Percentiles rank a stretch among this genome's conserved stretches.
These are phyloP conservation scores for Priocnemis perturbator DNA, from an alignment of 2,888 invertebrate genomes.

Conservation along the genomic window DNA sequence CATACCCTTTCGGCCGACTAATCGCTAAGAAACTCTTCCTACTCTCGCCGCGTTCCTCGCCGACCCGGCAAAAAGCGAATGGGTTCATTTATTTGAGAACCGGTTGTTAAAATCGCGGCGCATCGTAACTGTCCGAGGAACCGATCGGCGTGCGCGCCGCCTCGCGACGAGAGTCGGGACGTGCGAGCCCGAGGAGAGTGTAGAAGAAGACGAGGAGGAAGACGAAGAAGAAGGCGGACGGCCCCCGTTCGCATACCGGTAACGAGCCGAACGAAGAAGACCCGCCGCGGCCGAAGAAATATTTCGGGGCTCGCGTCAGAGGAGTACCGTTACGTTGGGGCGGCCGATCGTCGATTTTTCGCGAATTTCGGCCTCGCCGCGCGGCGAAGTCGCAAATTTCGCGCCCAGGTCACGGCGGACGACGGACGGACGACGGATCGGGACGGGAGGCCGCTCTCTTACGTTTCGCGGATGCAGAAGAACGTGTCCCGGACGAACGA, in stretches of 20 bases:
- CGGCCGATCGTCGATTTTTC: slow-evolving; percentile 53
- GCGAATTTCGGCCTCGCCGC: slow-evolving; percentile 46
- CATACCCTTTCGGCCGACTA: too few relatives aligned
- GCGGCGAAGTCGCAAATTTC: slow-evolving; percentile 39
- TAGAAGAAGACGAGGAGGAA: too few relatives aligned
- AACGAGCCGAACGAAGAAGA: slow-evolving; percentile 32
- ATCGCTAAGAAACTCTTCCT: too few relatives aligned
- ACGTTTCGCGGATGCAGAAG: slow-evolving; percentile 28
- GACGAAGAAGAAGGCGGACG: slow-evolving; percentile 2
- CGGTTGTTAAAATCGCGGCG: too few relatives aligned
- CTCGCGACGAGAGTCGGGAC: too few relatives aligned
- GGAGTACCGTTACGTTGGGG: slow-evolving; percentile 60
- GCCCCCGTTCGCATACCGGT: slow-evolving; percentile 25
- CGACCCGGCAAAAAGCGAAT: too few relatives aligned
- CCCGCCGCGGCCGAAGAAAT: slow-evolving; percentile 52
- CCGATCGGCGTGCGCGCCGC: too few relatives aligned
- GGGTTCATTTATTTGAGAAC: too few relatives aligned
- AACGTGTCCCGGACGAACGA: slow-evolving; percentile 13
- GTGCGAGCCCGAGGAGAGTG: too few relatives aligned
- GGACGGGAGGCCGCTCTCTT: slow-evolving; percentile 20
- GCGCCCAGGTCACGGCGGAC: slow-evolving; percentile 52
- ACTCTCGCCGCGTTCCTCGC: too few relatives aligned
- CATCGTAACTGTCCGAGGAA: too few relatives aligned
- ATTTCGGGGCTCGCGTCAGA: slow-evolving; percentile 62
- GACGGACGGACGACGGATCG: background rate